A percentile compares a stretch with the other conserved stretches of the same genome.
These are phyloP conservation scores for Lathamus discolor DNA, from an alignment of 2,113 vertebrate genomes.

Conservation along the genomic window DNA sequence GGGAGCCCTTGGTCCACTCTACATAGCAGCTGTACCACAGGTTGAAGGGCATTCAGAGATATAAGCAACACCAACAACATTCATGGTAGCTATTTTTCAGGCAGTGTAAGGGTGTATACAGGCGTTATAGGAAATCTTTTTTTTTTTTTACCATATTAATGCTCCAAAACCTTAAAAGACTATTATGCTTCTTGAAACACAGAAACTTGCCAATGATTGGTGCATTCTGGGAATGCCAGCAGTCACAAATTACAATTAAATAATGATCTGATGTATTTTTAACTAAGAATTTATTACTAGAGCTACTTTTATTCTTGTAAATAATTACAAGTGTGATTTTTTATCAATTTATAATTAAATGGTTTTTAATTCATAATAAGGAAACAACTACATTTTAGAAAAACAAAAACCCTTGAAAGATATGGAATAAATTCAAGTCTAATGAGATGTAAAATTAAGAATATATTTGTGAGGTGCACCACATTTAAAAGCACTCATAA, in stretches of 20 bases:
- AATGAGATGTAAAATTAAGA: not conserved
- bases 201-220: not conserved
- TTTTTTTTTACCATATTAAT: not conserved
- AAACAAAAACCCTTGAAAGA: not conserved
- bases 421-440: not conserved
- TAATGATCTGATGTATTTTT: not conserved
- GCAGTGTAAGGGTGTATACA: not conserved
- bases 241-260: not conserved
- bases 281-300: not conserved
- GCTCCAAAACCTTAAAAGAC: not conserved
- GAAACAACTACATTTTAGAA: not conserved
- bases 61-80: not conserved
- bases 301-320: not conserved
- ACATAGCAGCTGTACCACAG: not conserved
- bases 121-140: not conserved
- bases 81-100: not conserved
- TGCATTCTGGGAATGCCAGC: not conserved
- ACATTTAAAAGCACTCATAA: conserved; percentile 24
- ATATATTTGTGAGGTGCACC: not conserved
- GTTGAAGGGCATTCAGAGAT: not conserved
- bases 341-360: not conserved
- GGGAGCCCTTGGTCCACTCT: not conserved
- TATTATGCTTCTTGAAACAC: not conserved
- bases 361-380: not conserved
- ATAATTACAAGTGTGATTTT: not conserved